phyloP scores from a whole-genome alignment of 1,140 invertebrate genomes.

The Cherax quadricarinatus region DNA sequence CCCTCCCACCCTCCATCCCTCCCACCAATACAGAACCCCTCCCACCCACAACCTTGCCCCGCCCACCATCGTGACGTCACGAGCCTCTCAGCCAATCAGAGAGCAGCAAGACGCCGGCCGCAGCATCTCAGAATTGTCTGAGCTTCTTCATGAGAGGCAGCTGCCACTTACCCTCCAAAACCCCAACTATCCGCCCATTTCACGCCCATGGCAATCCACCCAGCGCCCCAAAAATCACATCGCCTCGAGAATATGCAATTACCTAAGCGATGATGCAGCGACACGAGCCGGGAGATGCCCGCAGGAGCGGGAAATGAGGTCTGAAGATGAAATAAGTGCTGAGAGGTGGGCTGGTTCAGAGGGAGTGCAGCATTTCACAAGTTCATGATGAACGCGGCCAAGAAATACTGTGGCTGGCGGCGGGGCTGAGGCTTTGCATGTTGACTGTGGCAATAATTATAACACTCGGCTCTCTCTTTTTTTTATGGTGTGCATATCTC shows the following conservation, averaged over 20 bases:
- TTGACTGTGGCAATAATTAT: background rate
- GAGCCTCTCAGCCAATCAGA: background rate
- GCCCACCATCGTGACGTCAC: background rate
- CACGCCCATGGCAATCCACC: no score
- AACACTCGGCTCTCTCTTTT: background rate
- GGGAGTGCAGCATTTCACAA: background rate
- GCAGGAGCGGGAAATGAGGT: no score
- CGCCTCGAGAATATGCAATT: no score
- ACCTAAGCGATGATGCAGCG: no score
- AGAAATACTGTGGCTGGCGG: background rate
- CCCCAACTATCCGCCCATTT: no score
- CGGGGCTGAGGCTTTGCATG: background rate
- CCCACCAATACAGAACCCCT: no score
- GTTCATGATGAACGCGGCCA: background rate
- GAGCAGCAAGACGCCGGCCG: background rate
- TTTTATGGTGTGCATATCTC: background rate
- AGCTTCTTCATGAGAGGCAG: background rate
- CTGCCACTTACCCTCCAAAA: no score
- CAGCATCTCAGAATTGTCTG: slow-evolving; percentile 1
- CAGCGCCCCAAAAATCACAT: no score
- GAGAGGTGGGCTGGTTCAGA: background rate
- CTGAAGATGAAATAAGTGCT: background rate
- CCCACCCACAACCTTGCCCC: background rate
- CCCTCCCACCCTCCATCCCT: no score
- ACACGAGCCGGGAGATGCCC: no score